Base-by-base conservation (phyloP, 2,888 invertebrate species). In the Cactoblastis cactorum region DNA sequence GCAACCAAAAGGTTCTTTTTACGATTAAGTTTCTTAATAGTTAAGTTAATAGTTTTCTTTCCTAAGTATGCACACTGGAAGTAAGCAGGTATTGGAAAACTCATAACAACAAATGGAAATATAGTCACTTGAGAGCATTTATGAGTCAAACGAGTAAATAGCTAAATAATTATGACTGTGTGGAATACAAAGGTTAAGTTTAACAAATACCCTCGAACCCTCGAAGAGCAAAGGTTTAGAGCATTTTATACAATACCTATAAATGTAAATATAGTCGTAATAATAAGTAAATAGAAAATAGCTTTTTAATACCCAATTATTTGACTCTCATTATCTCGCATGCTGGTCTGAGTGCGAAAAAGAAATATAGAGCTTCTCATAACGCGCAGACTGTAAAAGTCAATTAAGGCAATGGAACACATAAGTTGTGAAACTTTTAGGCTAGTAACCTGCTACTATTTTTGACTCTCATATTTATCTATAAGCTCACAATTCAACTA, bases 131-230 rank as follows among this genome's bases (percentile, higher is more conserved):
- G 4, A 38, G 41, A 14, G 15, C 43, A 43, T 11, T 28, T 11
- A 28, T 43, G 28, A 43, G 43, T 17, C 17, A 45, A 34, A 33
- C 1, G 33, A 49, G 39, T 46, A 14, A 39, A 19, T 12, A 45
- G 6, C 37, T 28, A 39, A 34, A 18, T 45, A 43, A n/a, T n/a
- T 39, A 39, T 50, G 18, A 9, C 15, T 24, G 8, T n/a, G 28
- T 43, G 28, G 15, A 15, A 28, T 17, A 43, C 17, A 43, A 43
- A 43, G 43, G 43, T 28, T 28, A 32, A 15, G 32, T 51, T 11
- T 6, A 35, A 33, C 34, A 11, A 35, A 24, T 5, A 28, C 39
- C 22, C 19, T 17, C 11, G 45, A 14, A 22, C 48, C n/a, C n/a
- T n/a, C n/a, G n/a, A n/a, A 17, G 9, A 8, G 37, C 14, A 37